phyloP scores from a whole-genome alignment of 2,888 invertebrate species.

The Pheosia tremula region DNA sequence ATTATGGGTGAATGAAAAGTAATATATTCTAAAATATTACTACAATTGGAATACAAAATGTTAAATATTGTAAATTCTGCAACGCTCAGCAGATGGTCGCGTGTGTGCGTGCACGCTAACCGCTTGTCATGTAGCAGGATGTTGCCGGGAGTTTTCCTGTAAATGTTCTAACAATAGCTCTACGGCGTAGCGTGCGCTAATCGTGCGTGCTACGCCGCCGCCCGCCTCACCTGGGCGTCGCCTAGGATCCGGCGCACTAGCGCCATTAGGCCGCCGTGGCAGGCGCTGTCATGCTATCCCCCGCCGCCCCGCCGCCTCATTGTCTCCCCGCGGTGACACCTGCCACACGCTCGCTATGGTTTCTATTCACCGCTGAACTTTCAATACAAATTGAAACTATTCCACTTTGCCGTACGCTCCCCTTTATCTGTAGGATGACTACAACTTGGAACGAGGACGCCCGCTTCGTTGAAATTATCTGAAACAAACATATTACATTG shows the following conservation, averaged over 20 bases:
- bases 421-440: constrained; percentile 44
- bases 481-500: constrained; percentile 58
- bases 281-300: constrained; percentile 83
- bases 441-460: constrained; percentile 39
- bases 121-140: constrained; percentile 35
- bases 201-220: constrained; percentile 33
- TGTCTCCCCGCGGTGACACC: constrained; percentile 50
- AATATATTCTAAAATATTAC: too few species aligned
- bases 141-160: constrained; percentile 36
- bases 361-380: constrained; percentile 51
- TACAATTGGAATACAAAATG: background rate
- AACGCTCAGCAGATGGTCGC: constrained; percentile 23
- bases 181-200: constrained; percentile 41
- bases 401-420: constrained; percentile 51
- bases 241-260: constrained; percentile 94
- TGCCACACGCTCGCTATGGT: constrained; percentile 48
- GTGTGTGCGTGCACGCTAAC: constrained; percentile 31
- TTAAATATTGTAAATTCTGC: constrained; percentile 7
- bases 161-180: constrained; percentile 37
- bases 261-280: constrained; percentile 91
- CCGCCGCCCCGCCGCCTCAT: constrained; percentile 67
- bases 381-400: constrained; percentile 60
- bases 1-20: too few species aligned
- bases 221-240: constrained; percentile 90
- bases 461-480: constrained; percentile 48